Percentiles rank a stretch among this genome's conserved stretches.
Conservation (phyloP, 2,797 vertebrate genomes). For the Tolypeutes matacus region DNA sequence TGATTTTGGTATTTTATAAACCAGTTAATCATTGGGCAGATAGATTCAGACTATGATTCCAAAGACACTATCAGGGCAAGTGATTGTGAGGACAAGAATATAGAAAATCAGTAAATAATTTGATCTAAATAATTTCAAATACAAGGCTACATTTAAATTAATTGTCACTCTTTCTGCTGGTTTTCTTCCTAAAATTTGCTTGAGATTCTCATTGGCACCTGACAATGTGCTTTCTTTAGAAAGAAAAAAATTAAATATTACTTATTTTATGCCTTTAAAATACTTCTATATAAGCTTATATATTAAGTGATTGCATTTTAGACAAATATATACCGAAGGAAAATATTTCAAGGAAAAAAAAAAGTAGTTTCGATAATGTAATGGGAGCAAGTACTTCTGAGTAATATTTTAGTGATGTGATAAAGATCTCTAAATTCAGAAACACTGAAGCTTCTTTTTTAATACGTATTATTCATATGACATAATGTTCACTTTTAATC, state of each 20-base stretch:
- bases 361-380: conserved; percentile 22
- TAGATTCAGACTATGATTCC: neutral
- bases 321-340: neutral
- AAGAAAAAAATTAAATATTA: neutral
- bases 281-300: neutral
- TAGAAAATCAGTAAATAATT: neutral
- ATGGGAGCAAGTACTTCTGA: neutral
- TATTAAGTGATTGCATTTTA: conserved; percentile 12
- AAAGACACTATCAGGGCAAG: neutral
- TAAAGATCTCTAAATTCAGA: conserved; percentile 56
- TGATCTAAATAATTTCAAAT: neutral
- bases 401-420: conserved; percentile 41
- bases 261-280: neutral
- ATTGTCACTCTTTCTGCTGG: neutral
- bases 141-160: neutral
- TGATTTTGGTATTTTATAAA: neutral
- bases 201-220: neutral
- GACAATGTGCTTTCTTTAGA: conserved; percentile 3
- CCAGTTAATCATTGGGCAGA: neutral
- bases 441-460: conserved; percentile 2
- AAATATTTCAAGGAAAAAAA: conserved; percentile 58
- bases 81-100: neutral
- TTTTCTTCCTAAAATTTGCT: neutral
- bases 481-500: conserved; percentile 72
- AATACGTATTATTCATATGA: conserved; percentile 50